Base-by-base conservation (phyloP, 1,140 invertebrate species). In the Procambarus clarkii region DNA sequence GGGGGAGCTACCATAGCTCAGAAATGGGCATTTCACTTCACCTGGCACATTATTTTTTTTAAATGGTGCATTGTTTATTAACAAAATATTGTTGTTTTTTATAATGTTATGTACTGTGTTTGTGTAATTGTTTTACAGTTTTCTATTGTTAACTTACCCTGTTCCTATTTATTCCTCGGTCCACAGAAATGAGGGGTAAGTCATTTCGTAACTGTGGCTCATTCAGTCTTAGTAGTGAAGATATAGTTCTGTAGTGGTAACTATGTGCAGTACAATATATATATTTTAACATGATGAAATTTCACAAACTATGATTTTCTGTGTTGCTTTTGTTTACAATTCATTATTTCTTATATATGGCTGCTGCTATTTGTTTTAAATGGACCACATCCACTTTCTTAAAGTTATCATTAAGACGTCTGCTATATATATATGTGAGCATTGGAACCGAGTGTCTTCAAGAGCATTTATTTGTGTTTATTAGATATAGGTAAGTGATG, bases 181-280 rank as follows among this genome's bases (percentile, higher is more conserved):
- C 44, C 60, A 88, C 87, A 88, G 87, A 82, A 82, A 82, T 88
- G 79, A 88, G 87, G 80, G 87, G 87, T 88, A 88, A 88, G 87
- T 88, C n/a, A 48, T 85, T 46, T 46, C 15, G 8, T 24, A 74
- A 69, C 45, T 69, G 44, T 85, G 64, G 64, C 83, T 85, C 34
- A 74, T 69, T 69, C 45, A 34, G 34, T 69, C 21, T 85, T 85
- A 85, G 83, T 69, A 46, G 69, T 69, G 83, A 74, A 34, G 58
- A 54, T 85, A 46, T 85, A 71, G 44, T 74, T n/a, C 45, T 85
- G 60, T n/a, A 54, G 60, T 74, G 48, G 60, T 18, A 64, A 74
- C 24, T 24, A 74, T 74, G 5, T 74, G 7, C 7, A 9, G 15
- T 64, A 34, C 34, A 34, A 34, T 34, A 34, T 34, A 34, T 34